Evolutionary conservation across 2,888 invertebrate species (phyloP).

Genomic region (Drosophila limbata): DNA sequence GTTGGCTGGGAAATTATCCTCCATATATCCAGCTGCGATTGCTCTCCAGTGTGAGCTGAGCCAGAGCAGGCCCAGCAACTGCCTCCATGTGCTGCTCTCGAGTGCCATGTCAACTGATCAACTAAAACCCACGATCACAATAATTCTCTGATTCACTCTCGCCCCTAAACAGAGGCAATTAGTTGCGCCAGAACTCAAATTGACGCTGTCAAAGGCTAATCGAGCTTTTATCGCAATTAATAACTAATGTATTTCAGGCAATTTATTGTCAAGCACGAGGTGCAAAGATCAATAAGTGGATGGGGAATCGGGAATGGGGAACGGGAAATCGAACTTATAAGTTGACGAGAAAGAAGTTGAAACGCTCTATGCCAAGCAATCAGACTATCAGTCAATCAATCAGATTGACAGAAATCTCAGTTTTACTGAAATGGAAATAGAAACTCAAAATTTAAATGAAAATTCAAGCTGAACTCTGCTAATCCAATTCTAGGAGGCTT

Average conservation of each 20-base stretch:
- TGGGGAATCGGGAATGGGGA: no score
- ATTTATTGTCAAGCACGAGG: conserved; percentile 13
- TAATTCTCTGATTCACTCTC: background rate
- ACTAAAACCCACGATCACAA: background rate
- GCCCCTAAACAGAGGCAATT: conserved; percentile 44
- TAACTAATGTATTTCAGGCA: conserved; percentile 6
- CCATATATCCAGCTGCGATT: conserved; percentile 33
- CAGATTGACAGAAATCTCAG: no score
- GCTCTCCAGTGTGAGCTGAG: conserved; percentile 1
- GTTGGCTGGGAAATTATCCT: conserved; percentile 56
- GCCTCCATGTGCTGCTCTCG: conserved; percentile 10
- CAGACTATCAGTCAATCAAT: no score
- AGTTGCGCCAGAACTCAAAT: conserved; percentile 39
- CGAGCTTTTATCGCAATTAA: conserved; percentile 20
- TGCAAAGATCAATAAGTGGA: conserved; percentile 37
- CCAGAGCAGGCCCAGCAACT: conserved; percentile 27
- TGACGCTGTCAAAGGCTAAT: conserved; percentile 27
- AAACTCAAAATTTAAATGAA: no score
- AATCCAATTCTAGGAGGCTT: no score
- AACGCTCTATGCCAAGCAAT: no score
- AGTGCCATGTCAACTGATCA: conserved; percentile 40
- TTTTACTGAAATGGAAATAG: no score
- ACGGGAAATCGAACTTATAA: no score
- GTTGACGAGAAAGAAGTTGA: no score
- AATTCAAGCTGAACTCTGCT: no score